A percentile compares a stretch with the other conserved stretches of the same genome.
Conservation (phyloP, 2,888 invertebrate species). For the Parnassius apollo region DNA sequence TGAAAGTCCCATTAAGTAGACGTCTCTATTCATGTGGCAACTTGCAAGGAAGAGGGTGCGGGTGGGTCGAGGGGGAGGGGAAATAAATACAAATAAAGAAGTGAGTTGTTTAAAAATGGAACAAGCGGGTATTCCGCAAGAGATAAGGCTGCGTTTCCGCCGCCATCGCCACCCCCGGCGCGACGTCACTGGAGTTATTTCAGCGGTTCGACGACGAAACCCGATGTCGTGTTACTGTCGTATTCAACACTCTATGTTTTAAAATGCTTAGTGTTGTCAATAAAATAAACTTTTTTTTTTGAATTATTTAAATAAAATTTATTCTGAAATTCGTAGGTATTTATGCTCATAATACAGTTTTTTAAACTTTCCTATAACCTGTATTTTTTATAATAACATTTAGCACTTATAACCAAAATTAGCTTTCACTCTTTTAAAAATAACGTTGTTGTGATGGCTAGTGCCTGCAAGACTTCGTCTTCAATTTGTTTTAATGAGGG, state of each 20-base stretch:
- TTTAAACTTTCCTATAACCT: no score
- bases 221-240: constrained; percentile 72
- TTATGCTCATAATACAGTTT: no score
- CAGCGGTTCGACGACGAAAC: constrained; percentile 73
- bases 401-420: no score
- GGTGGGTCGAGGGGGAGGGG: constrained; percentile 42
- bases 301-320: no score
- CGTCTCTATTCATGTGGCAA: constrained; percentile 77
- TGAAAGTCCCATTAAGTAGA: constrained; percentile 79
- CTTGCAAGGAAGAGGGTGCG: constrained; percentile 54
- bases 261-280: constrained; percentile 66
- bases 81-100: constrained; percentile 77
- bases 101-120: constrained; percentile 80
- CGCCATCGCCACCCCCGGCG: constrained; percentile 62
- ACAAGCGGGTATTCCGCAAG: constrained; percentile 75
- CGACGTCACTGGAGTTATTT: constrained; percentile 71
- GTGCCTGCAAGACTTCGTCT: no score
- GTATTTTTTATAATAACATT: no score
- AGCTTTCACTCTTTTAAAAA: no score
- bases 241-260: constrained; percentile 77
- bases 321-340: no score
- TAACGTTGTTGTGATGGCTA: no score
- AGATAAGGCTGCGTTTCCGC: constrained; percentile 80
- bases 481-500: no score
- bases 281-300: neutral